Evolutionary conservation across 35 echinoderm and acorn worm species (phyloP).

Genomic region (Apostichopus californicus): DNA sequence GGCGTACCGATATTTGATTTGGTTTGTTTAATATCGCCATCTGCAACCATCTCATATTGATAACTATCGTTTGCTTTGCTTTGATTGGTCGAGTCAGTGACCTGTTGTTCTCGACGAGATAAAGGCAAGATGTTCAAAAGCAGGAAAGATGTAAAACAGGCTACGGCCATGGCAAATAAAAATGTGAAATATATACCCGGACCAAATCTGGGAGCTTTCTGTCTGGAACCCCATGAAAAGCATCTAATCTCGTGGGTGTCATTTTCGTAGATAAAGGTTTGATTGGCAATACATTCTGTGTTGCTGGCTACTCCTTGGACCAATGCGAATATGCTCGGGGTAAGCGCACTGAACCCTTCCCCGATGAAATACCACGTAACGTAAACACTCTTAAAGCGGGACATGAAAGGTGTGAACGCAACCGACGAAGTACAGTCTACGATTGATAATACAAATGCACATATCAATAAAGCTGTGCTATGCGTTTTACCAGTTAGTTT

Average conservation of each 20-base stretch:
- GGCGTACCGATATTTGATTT: neutral
- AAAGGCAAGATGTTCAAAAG: constrained; percentile 76
- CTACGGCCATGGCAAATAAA: constrained; percentile 74
- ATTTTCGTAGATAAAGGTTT: constrained; percentile 60
- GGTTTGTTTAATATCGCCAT: neutral
- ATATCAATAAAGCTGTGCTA: constrained; percentile 81
- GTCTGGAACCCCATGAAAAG: constrained; percentile 45
- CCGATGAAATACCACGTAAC: constrained; percentile 93
- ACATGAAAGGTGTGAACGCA: constrained; percentile 92
- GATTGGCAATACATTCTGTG: constrained; percentile 65
- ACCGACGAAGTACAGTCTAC: constrained; percentile 95
- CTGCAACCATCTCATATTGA: constrained; percentile 46
- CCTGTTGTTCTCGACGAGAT: constrained; percentile 57
- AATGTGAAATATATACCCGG: constrained; percentile 84
- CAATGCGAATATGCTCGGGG: constrained; percentile 82
- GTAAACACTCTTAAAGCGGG: constrained; percentile 71
- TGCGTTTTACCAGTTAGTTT: neutral
- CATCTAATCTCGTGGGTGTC: constrained; percentile 20
- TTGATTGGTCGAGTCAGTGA: neutral
- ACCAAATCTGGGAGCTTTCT: constrained; percentile 67
- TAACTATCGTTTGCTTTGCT: neutral
- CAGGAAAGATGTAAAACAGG: constrained; percentile 64
- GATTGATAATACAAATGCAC: constrained; percentile 77
- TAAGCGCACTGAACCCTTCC: constrained; percentile 88
- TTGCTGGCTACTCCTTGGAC: constrained; percentile 74